Base-by-base conservation (phyloP, 2,797 vertebrate genomes). In the Linurgus olivaceus region DNA sequence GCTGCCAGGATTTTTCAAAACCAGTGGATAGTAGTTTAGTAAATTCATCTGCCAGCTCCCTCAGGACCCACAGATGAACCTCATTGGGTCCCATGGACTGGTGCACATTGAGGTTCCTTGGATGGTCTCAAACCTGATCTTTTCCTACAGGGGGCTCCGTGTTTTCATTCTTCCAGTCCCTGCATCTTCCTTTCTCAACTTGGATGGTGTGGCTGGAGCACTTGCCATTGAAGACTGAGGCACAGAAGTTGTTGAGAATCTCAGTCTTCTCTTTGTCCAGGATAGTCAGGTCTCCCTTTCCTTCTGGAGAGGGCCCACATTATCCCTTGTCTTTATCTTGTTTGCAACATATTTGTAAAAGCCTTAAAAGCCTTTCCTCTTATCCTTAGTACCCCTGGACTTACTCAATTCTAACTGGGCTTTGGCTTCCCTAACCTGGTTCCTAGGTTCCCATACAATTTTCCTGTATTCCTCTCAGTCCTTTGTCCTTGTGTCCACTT, bases 131-230 rank as follows among this genome's bases (percentile, higher is more conserved):
- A 1, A 51, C 10, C 25, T 65, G 7, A 35, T 57, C 17, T 7
- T 42, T n/a, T 65, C 17, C 20, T 35, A 8, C 9, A 31, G 25
- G 2, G 9, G 3, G 3, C 11, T 65, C 25, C 42, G 13, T 2
- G 3, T 74, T 17, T 50, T 74, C 26, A 23, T 74, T 3, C 17
- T 66, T 11, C 6, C 9, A 25, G 21, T 42, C 11, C 7, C 9
- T 7, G 1, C 26, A 31, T 31, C 1, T 58, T 6, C 12, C 37
- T 67, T 44, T 37, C 26, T 58, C 0, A 1, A 19, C 18, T 44
- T 57, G 44, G 17, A 17, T 23, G 11, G 10, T 1, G 0, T 37
- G 18, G 8, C 28, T 75, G 17, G 23, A 44, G 18, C 20, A 42
- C 35, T 66, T 50, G 17, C 8, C 2, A 2, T 23, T 51, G 52